Conservation (phyloP, 2,797 vertebrate species). For the Pipistrellus pygmaeus region DNA sequence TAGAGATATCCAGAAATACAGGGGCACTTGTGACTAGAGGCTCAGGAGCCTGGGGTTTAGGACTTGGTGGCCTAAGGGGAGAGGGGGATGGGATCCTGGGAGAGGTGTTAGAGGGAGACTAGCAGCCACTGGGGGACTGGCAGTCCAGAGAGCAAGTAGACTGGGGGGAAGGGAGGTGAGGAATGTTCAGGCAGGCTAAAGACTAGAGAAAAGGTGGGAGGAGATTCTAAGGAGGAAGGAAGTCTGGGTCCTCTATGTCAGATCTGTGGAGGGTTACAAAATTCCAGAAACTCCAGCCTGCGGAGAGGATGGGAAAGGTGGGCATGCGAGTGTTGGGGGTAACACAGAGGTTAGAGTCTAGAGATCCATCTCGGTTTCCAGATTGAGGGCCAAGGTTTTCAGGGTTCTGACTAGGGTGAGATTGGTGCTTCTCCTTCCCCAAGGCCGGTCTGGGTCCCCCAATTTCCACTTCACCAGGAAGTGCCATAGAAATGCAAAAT, state of each 20-base stretch:
- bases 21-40: background rate
- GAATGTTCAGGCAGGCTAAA: background rate
- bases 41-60: background rate
- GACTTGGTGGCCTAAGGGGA: background rate
- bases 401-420: background rate
- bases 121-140: background rate
- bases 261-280: background rate
- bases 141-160: background rate
- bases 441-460: background rate
- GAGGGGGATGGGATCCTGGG: background rate
- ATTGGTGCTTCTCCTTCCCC: background rate
- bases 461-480: background rate
- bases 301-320: background rate
- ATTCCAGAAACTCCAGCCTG: background rate
- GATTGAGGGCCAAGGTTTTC: background rate
- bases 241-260: background rate
- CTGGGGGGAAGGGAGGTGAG: background rate
- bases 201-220: background rate
- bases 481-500: background rate
- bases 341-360: rapidly evolving
- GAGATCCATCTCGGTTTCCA: background rate
- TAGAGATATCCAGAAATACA: background rate
- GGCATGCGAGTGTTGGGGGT: background rate
- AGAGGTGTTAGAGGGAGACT: background rate
- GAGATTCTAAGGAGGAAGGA: background rate